Percentiles rank a stretch among this genome's conserved stretches.
phyloP scores from a whole-genome alignment of 2,888 invertebrate species.

The Thysanoteuthis rhombus region DNA sequence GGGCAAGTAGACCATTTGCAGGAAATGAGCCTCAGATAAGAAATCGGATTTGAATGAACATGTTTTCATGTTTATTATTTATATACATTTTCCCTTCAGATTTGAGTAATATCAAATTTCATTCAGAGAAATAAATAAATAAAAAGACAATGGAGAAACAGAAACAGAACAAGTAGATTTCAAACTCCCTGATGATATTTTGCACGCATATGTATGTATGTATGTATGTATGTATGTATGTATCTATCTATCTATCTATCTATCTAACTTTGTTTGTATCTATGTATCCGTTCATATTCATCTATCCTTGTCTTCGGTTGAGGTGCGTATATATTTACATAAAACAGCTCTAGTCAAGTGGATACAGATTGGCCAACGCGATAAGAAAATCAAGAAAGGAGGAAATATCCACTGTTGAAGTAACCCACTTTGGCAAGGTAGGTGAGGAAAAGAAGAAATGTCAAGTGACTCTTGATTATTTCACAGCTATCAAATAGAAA shows the following conservation, averaged over 20 bases:
- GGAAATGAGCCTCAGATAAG: no score
- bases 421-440: not conserved
- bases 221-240: not conserved
- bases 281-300: not conserved
- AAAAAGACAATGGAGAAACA: no score
- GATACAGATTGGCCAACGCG: not conserved
- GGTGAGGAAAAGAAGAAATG: not conserved
- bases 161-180: no score
- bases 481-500: not conserved
- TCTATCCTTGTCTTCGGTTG: no score
- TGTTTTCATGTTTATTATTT: no score
- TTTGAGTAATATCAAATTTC: no score
- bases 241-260: not conserved
- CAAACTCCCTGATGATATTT: no score
- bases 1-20: no score
- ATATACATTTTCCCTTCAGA: no score
- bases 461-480: not conserved
- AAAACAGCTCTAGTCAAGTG: not conserved
- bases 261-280: not conserved
- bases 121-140: no score
- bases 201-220: not conserved
- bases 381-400: not conserved
- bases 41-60: no score
- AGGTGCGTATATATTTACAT: not conserved
- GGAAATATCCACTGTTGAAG: not conserved